phyloP scores from a whole-genome alignment of 2,113 vertebrate species.

The Speoplatyrhinus poulsoni region DNA sequence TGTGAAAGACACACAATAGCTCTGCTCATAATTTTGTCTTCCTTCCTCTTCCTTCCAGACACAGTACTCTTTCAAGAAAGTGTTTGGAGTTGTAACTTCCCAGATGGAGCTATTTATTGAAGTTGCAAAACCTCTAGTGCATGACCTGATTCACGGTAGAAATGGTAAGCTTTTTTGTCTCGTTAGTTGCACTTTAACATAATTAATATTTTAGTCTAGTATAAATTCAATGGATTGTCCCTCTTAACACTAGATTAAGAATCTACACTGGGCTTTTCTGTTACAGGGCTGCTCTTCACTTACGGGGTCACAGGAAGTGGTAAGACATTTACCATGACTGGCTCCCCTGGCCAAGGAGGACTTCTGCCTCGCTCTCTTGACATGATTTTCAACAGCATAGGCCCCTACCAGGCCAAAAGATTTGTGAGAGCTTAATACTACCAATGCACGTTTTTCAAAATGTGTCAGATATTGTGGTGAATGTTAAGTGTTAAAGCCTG shows the following conservation, averaged over 20 bases:
- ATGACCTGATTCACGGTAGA: constrained; percentile 89
- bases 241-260: too few relatives aligned
- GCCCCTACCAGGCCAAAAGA: constrained; percentile 89
- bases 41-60: constrained; percentile 72
- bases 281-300: constrained; percentile 90
- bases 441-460: not conserved
- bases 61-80: constrained; percentile 93
- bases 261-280: not conserved
- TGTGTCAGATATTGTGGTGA: too few relatives aligned
- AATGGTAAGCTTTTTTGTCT: constrained; percentile 79
- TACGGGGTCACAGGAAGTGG: constrained; percentile 96
- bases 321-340: constrained; percentile 97
- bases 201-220: not conserved
- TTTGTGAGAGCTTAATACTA: constrained; percentile 76
- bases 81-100: constrained; percentile 83
- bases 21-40: constrained; percentile 10
- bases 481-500: constrained; percentile 5
- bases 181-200: not conserved
- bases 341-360: constrained; percentile 89
- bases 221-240: not conserved
- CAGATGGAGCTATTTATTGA: constrained; percentile 90
- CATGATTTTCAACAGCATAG: constrained; percentile 96
- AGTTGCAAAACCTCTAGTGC: constrained; percentile 89
- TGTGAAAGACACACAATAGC: not conserved
- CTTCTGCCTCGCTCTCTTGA: constrained; percentile 90